phyloP scores from a whole-genome alignment of 2,113 vertebrate genomes.

The Podarcis cretensis region DNA sequence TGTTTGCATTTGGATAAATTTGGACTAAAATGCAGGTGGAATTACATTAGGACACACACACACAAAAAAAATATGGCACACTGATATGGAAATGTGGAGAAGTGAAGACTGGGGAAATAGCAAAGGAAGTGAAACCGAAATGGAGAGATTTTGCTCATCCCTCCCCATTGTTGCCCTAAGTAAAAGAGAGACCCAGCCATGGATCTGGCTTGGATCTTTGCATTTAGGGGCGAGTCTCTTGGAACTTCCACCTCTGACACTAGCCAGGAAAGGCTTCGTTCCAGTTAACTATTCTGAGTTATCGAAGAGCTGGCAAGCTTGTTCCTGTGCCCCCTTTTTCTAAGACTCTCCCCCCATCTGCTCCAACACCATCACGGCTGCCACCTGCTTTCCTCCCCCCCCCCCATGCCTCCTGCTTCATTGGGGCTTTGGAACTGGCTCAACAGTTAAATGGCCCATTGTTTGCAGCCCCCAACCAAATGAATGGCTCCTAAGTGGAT shows the following conservation, averaged over 20 bases:
- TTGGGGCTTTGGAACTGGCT: neutral
- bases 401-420: neutral
- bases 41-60: too few species aligned
- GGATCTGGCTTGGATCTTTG: neutral
- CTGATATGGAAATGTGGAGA: too few species aligned
- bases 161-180: neutral
- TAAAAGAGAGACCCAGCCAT: neutral
- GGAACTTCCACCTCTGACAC: too few species aligned
- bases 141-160: neutral
- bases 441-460: neutral
- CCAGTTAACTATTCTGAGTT: too few species aligned
- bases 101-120: too few species aligned
- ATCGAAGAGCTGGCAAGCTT: neutral
- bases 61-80: too few species aligned
- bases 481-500: conserved; percentile 20
- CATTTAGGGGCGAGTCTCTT: neutral
- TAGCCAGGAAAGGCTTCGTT: neutral
- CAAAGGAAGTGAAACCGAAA: too few species aligned
- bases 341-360: neutral
- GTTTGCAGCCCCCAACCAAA: neutral
- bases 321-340: too few species aligned
- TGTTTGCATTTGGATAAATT: too few species aligned
- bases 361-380: neutral
- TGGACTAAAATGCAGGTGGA: too few species aligned
- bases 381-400: neutral